A percentile compares a stretch with the other conserved stretches of the same genome.
These are phyloP conservation scores for Phoebastria nigripes DNA, from an alignment of 2,797 vertebrate species.

Conservation along the genomic window DNA sequence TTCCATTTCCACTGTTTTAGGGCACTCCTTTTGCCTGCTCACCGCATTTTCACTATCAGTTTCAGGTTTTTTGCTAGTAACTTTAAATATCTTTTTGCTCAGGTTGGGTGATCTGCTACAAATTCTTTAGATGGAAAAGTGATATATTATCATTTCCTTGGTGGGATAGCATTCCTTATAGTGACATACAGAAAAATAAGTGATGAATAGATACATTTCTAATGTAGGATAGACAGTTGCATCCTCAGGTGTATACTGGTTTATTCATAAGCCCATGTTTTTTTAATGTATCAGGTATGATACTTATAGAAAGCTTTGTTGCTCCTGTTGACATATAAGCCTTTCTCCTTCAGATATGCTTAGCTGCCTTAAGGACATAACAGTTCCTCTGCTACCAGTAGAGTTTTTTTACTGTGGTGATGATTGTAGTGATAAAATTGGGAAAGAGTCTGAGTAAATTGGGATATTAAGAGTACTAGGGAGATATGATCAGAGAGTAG, in stretches of 20 bases:
- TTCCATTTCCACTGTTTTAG: not conserved
- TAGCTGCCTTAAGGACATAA: not conserved
- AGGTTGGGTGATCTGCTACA: not conserved
- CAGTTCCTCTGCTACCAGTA: not conserved
- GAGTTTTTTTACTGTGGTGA: not conserved
- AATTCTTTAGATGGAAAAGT: not conserved
- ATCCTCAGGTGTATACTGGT: not conserved
- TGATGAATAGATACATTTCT: not conserved
- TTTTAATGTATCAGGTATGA: not conserved
- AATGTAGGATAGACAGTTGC: not conserved
- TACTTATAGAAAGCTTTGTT: not conserved
- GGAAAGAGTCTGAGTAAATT: not conserved
- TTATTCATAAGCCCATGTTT: not conserved
- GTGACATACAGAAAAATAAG: not conserved
- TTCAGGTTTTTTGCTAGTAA: not conserved
- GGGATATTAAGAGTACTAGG: not conserved
- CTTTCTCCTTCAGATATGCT: not conserved
- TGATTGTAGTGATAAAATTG: not conserved
- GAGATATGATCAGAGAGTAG: not conserved
- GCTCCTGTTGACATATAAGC: not conserved
- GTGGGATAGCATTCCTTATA: not conserved
- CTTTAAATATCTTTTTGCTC: not conserved
- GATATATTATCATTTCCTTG: not conserved
- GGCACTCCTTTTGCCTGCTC: not conserved
- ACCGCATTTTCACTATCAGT: not conserved